These are phyloP conservation scores for Notiomystis cincta DNA, from an alignment of 2,113 vertebrate genomes.

Conservation along the genomic window DNA sequence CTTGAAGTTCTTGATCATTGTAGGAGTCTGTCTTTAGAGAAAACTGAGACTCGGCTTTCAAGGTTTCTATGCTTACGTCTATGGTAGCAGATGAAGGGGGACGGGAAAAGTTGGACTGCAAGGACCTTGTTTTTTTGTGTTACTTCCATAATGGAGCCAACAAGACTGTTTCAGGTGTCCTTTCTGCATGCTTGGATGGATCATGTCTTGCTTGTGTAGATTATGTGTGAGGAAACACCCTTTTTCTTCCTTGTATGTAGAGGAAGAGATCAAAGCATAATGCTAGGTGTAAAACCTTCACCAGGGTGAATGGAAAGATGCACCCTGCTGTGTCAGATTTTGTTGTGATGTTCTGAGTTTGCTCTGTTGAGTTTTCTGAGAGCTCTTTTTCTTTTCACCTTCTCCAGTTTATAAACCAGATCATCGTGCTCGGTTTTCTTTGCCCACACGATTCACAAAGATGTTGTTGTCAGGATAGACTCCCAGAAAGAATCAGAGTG, in stretches of 20 bases:
- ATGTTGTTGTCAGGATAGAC: neutral
- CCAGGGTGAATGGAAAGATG: neutral
- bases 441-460: neutral
- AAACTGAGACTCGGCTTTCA: neutral
- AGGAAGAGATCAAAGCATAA: neutral
- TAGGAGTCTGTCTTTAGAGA: neutral
- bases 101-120: rapidly evolving
- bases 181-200: neutral
- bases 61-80: neutral
- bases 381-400: neutral
- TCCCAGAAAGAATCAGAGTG: neutral
- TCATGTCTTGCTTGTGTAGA: neutral
- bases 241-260: neutral
- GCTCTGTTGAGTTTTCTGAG: neutral
- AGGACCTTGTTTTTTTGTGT: neutral
- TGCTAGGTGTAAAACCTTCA: neutral
- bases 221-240: neutral
- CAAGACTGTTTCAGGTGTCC: neutral
- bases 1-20: neutral
- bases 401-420: neutral
- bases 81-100: neutral
- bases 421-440: neutral
- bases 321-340: neutral
- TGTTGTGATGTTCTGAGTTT: neutral
- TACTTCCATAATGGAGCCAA: neutral